Conservation (phyloP, 2,888 invertebrate species). For the Crocallis elinguaria region DNA sequence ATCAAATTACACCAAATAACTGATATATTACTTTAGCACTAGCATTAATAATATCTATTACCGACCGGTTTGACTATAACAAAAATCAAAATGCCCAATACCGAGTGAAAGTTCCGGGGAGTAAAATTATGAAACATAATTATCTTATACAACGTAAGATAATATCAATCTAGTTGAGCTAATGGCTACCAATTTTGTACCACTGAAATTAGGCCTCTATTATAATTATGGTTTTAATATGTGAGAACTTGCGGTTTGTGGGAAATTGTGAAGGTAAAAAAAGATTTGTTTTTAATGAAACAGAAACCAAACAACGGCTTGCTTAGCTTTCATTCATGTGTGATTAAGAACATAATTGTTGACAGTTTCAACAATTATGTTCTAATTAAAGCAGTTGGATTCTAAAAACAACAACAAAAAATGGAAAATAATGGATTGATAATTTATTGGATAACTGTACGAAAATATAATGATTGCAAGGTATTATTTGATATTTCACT, state of each 20-base stretch:
- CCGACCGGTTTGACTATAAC: slow-evolving; percentile 23
- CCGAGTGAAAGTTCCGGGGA: slow-evolving; percentile 59
- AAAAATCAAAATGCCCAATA: slow-evolving; percentile 50
- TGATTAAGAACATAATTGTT: too few species aligned
- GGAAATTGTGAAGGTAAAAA: slow-evolving; percentile 10
- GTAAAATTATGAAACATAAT: slow-evolving; percentile 33
- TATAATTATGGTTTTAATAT: slow-evolving; percentile 16
- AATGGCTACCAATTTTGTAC: slow-evolving; percentile 23
- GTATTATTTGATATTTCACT: too few species aligned
- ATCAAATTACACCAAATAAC: not conserved
- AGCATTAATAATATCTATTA: slow-evolving; percentile 8
- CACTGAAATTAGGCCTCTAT: slow-evolving; percentile 18
- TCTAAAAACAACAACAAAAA: too few species aligned
- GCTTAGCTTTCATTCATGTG: too few species aligned
- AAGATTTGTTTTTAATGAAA: not conserved
- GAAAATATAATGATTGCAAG: too few species aligned
- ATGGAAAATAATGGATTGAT: too few species aligned
- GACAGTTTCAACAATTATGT: too few species aligned
- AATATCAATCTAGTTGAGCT: slow-evolving; percentile 29
- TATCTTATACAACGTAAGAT: slow-evolving; percentile 28
- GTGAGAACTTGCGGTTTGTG: slow-evolving; percentile 22
- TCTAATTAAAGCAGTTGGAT: too few species aligned
- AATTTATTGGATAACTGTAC: too few species aligned
- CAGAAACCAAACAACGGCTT: too few species aligned
- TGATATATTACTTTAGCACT: not conserved